Evolutionary conservation across 2,797 vertebrate species (phyloP), one percentile per base, ranked within the genome.

Genomic region (Sciurus vulgaris): DNA sequence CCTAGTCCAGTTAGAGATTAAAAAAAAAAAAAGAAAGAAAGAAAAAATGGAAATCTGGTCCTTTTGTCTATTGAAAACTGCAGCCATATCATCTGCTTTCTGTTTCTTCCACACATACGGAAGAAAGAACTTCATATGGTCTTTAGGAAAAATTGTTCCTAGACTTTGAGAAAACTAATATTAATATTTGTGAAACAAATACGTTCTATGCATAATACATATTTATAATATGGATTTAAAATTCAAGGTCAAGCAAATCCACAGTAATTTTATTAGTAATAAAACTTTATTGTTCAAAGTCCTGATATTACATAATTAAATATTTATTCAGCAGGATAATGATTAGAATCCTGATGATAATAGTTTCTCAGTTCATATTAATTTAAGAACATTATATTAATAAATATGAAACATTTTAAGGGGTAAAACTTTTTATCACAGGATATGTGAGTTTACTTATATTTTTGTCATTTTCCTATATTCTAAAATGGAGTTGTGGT

Each of bases 161-260:
- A 41, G 2, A 77, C 28, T 4, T 65, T 73, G n/a, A 92, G n/a
- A 89, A 89, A 59, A 65, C 77, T 28, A 87, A 63, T 59, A 77
- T 77, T 61, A 61, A 61, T 3, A 26, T 61, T 76, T 92, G 22
- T 49, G 86, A 88, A 85, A 91, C 17, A 86, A 86, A 76, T 93
- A 30, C 18, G 47, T 67, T 1, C 0, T 74, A 6, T 38, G 65
- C 41, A 54, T 26, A 70, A 69, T 59, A n/a, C 17, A 88, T 15
- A 69, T 83, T 84, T 84, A 65, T 67, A 59, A 47, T 67, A 56
- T 47, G 14, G 69, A 63, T 63, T 85, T 63, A 89, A 72, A 94
- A 63, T 49, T 70, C 51, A 69, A 91, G 89, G 5, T 67, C 4
- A 63, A 33, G 13, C 1, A 70, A 73, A 73, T 35, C 14, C 86